phyloP scores from a whole-genome alignment of 2,113 vertebrate species.

The Coptodon rendalli region DNA sequence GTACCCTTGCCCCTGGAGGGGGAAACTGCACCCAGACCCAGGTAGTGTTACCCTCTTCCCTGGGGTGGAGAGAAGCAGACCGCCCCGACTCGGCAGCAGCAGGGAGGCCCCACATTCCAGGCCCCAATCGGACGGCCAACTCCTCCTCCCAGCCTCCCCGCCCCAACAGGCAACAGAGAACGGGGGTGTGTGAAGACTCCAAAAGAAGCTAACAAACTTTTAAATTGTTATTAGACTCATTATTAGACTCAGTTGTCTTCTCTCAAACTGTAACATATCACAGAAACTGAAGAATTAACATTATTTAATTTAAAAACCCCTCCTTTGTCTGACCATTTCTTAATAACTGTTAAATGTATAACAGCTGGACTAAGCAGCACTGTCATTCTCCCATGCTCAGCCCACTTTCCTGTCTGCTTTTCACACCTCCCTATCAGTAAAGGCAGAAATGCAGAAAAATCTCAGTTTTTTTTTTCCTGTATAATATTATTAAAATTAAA shows the following conservation, averaged over 20 bases:
- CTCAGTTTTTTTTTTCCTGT: accelerated
- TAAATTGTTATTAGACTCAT: neutral
- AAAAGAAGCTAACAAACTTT: neutral
- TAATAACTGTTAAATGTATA: neutral
- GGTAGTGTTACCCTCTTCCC: neutral
- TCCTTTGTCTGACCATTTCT: neutral
- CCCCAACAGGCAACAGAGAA: neutral
- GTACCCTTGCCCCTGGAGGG: neutral
- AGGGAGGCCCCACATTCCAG: neutral
- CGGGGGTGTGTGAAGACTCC: neutral
- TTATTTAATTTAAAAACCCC: neutral
- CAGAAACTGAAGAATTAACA: neutral
- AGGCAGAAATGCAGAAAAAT: neutral
- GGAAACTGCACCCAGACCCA: neutral
- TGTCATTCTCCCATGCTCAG: neutral
- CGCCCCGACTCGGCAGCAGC: accelerated
- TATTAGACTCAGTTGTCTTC: neutral
- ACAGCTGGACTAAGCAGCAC: neutral
- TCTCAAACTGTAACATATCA: neutral
- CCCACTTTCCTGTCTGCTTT: neutral
- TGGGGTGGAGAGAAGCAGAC: neutral
- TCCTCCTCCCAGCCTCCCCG: neutral
- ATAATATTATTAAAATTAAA: neutral
- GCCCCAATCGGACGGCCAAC: neutral
- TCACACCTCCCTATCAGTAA: neutral